A percentile compares a stretch with the other conserved stretches of the same genome.
phyloP scores from a whole-genome alignment of 1,140 invertebrate species.

The Schlechtendalia chinensis region DNA sequence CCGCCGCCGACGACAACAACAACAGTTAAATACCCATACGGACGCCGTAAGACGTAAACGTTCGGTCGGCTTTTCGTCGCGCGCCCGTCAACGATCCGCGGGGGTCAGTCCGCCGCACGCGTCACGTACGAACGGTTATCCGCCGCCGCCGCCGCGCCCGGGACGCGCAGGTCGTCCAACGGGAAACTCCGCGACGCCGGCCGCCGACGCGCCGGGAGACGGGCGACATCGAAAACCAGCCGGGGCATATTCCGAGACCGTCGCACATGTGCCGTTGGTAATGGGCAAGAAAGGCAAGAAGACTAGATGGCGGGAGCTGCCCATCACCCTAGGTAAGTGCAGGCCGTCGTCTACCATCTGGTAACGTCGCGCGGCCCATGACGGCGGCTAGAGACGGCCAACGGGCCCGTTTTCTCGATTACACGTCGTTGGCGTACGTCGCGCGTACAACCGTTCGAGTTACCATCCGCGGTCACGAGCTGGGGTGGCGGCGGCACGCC shows the following conservation, averaged over 20 bases:
- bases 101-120: no score
- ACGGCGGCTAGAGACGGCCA: no score
- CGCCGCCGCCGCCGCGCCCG: no score
- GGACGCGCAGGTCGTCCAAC: neutral
- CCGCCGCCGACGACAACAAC: neutral
- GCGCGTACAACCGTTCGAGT: no score
- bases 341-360: constrained; percentile 2
- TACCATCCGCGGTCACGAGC: no score
- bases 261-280: constrained; percentile 6
- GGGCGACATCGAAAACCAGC: neutral
- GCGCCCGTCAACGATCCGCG: no score
- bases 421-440: no score
- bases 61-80: no score
- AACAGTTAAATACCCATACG: neutral
- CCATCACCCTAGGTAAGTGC: constrained; percentile 51
- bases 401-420: no score
- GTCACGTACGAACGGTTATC: no score
- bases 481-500: no score
- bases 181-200: neutral
- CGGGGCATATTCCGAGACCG: neutral
- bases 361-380: neutral
- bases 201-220: neutral
- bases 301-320: constrained; percentile 54
- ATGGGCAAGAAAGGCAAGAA: constrained; percentile 55
- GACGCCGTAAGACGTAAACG: no score